A percentile compares a stretch with the other conserved stretches of the same genome.
Evolutionary conservation across 2,113 vertebrate genomes (phyloP).

Genomic region (Urocitellus parryii): DNA sequence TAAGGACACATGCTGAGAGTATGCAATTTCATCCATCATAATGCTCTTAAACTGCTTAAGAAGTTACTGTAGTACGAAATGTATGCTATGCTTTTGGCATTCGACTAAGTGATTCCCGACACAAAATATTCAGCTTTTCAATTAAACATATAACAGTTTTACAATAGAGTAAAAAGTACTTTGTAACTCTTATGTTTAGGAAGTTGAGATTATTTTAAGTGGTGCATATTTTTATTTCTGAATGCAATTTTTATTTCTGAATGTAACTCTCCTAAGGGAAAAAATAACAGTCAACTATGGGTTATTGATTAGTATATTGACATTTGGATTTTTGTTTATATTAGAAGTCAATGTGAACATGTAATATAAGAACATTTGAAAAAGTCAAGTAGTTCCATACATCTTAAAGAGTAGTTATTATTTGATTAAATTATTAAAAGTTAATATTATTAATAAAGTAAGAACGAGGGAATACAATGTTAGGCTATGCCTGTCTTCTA

Average conservation of each 20-base stretch:
- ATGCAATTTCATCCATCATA: background rate
- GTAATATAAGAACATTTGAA: background rate
- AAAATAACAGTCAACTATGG: background rate
- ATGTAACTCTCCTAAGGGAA: background rate
- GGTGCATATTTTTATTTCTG: background rate
- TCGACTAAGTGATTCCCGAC: constrained; percentile 20
- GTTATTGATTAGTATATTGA: background rate
- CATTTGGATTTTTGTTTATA: background rate
- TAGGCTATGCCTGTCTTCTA: background rate
- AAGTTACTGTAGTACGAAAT: constrained; percentile 10
- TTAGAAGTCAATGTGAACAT: background rate
- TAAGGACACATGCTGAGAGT: background rate
- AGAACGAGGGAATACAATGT: background rate
- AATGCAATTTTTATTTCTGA: constrained; percentile 41
- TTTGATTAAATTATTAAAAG: no score
- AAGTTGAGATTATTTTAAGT: background rate
- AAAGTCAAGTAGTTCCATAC: background rate
- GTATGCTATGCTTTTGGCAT: background rate
- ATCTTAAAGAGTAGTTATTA: background rate
- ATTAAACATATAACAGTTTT: background rate
- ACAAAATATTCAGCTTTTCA: constrained; percentile 21
- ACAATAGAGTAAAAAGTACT: background rate
- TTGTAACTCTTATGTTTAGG: background rate
- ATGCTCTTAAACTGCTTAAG: constrained; percentile 34
- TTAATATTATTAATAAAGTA: background rate